Base-by-base conservation (phyloP, 2,888 invertebrate genomes). In the Ephialtes manifestator region DNA sequence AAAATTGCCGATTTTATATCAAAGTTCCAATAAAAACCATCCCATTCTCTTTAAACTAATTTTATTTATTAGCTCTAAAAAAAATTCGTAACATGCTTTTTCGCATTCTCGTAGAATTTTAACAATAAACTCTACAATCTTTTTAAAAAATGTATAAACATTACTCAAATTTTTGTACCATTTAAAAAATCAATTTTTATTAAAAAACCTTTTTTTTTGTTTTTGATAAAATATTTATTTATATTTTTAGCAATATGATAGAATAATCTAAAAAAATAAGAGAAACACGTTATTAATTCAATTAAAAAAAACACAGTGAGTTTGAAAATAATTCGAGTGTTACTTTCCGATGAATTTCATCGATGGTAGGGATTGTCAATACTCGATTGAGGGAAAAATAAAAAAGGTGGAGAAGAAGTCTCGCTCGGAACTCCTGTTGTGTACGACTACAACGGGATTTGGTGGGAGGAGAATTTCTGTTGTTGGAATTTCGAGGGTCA, bases 401-500 rank as follows among this genome's bases (percentile, higher is more conserved):
- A 65, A 11, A 18, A 75, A 18, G 18, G 18, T 20, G 39, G 20
- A 65, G 11, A 18, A n/a, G 18, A 15, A 35, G 31, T 63, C 63
- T 60, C 60, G n/a, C 4, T 67, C 28, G 46, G 43, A 48, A 28
- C 15, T 8, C 24, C 43, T 48, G 15, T 68, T 67, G 31, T 48
- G 24, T 55, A 35, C 28, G 46, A 53, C 28, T 75, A 39, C 48
- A 63, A 28, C 46, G 35, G 53, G 20, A 18, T 75, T 48, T 63
- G 10, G 74, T 48, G n/a, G 31, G 65, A 31, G 20, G 65, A 82
- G 39, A 67, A 43, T 78, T 68, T 70, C 58, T 63, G 68, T 71
- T 5, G 81, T 67, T 84, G 68, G 63, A 81, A 70, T 74, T 51
- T 68, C 46, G 39, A 74, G 77, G 63, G 67, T 67, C 68, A 70